Evolutionary conservation across 2,888 invertebrate species (phyloP).

Genomic region (Folsomia manolachei): DNA sequence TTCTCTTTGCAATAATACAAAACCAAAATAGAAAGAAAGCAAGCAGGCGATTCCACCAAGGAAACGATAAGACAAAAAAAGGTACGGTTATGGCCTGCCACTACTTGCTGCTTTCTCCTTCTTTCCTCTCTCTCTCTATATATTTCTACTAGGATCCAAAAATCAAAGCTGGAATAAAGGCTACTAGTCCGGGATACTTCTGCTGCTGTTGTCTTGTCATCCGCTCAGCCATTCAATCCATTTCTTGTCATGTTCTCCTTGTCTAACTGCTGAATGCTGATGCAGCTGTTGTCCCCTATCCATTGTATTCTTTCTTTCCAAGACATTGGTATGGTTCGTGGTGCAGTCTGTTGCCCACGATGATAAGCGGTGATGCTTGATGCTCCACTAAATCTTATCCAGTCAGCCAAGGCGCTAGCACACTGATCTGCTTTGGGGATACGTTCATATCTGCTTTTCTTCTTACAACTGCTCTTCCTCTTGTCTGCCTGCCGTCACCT

Average conservation of each 20-base stretch:
- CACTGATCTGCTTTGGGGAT: neutral
- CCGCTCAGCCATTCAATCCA: neutral
- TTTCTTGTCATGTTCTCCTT: neutral
- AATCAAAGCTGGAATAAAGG: neutral
- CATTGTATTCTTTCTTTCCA: neutral
- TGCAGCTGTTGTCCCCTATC: constrained; percentile 10
- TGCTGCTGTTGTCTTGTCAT: constrained; percentile 9
- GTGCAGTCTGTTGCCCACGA: neutral
- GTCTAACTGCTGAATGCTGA: constrained; percentile 10
- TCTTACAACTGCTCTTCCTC: neutral
- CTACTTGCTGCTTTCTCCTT: constrained; percentile 1
- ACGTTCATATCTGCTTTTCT: too few relatives aligned
- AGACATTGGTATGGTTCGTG: neutral
- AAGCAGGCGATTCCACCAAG: too few relatives aligned
- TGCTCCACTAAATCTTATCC: neutral
- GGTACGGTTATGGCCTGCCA: constrained; percentile 11
- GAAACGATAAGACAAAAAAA: constrained; percentile 12
- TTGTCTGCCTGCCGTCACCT: neutral
- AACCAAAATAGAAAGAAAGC: too few relatives aligned
- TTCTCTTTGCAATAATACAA: neutral
- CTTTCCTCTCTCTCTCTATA: constrained; percentile 3
- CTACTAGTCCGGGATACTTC: neutral
- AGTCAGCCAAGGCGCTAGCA: too few relatives aligned
- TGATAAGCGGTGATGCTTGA: neutral
- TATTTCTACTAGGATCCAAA: too few relatives aligned